A percentile compares a stretch with the other conserved stretches of the same genome.
These are phyloP conservation scores for Cossypha caffra DNA, from an alignment of 2,797 vertebrate genomes.

Conservation along the genomic window DNA sequence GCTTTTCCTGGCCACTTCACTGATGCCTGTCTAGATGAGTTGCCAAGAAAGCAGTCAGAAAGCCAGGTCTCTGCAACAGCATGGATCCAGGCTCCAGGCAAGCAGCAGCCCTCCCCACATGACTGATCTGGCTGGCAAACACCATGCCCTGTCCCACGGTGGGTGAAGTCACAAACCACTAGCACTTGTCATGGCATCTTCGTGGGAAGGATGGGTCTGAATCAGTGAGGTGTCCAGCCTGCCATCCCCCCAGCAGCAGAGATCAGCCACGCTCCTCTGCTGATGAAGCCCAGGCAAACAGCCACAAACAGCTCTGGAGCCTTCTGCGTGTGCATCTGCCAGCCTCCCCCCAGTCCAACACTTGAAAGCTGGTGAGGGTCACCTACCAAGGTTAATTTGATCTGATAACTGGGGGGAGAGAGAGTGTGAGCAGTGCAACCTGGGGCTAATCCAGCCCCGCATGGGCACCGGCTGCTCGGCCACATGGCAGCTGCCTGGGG, in stretches of 20 bases:
- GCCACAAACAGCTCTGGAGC: accelerated
- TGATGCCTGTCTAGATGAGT: neutral
- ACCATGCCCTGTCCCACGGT: neutral
- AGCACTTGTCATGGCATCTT: neutral
- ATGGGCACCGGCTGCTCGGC: neutral
- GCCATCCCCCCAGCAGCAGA: neutral
- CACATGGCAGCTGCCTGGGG: conserved; percentile 47
- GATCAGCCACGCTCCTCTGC: neutral
- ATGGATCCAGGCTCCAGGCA: neutral
- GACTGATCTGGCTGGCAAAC: neutral
- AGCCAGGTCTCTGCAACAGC: neutral
- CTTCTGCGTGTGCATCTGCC: conserved; percentile 29
- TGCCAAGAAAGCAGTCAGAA: neutral
- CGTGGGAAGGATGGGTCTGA: neutral
- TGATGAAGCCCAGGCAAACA: neutral
- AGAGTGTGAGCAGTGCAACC: neutral
- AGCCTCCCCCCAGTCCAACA: neutral
- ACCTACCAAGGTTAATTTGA: conserved; percentile 59
- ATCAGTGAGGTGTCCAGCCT: neutral
- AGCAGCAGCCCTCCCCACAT: neutral
- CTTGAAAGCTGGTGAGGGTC: neutral
- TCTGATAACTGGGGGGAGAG: conserved; percentile 11
- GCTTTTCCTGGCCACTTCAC: neutral
- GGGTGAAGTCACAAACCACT: neutral
- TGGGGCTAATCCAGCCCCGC: neutral